A percentile compares a stretch with the other conserved stretches of the same genome.
Evolutionary conservation across 2,888 invertebrate species (phyloP).

Genomic region (Gastrophysa polygoni): DNA sequence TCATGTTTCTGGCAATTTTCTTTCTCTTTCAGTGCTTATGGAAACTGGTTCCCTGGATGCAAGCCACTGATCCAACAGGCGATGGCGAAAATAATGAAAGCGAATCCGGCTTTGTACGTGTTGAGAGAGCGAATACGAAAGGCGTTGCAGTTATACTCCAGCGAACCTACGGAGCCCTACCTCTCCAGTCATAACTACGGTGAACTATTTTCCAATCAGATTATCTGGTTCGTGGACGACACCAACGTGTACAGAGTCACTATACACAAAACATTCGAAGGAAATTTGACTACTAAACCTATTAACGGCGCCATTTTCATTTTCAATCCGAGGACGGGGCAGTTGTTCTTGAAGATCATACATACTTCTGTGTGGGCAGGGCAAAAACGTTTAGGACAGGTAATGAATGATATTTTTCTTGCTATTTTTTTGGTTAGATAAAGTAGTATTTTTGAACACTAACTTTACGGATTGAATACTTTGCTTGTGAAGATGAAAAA

Average conservation of each 20-base stretch:
- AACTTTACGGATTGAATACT: too few relatives aligned
- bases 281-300: conserved; percentile 98
- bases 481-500: too few relatives aligned
- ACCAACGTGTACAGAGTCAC: conserved; percentile 99
- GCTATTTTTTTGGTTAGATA: too few relatives aligned
- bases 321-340: conserved; percentile 98
- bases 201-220: conserved; percentile 99
- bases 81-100: conserved; percentile 99
- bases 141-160: conserved; percentile 96
- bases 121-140: conserved; percentile 97
- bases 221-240: conserved; percentile 99
- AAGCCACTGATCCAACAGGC: conserved; percentile 98
- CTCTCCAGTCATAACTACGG: conserved; percentile 99
- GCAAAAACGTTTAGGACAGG: conserved; percentile 98
- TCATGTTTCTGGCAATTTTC: not conserved
- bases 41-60: conserved; percentile 99
- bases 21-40: conserved; percentile 78
- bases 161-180: conserved; percentile 99
- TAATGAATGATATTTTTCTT: conserved; percentile 46
- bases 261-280: conserved; percentile 99
- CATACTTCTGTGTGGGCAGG: conserved; percentile 99
- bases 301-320: conserved; percentile 99
- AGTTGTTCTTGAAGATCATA: conserved; percentile 98
- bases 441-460: too few relatives aligned
- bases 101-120: conserved; percentile 98